Evolutionary conservation across 2,888 invertebrate genomes (phyloP).

Genomic region (Coleophora flavipennella): DNA sequence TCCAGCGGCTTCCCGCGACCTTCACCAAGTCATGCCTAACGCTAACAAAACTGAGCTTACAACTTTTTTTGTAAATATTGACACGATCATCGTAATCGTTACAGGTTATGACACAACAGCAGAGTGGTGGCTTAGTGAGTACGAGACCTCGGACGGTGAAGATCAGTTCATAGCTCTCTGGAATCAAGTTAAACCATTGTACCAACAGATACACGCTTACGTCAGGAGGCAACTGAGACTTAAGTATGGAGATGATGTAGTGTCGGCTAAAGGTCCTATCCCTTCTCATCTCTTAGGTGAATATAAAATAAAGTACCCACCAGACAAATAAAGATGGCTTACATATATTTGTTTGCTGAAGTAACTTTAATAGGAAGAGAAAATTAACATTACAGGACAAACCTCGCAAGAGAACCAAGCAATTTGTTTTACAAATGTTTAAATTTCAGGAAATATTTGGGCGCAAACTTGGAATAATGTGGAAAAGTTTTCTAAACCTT

Average conservation of each 20-base stretch:
- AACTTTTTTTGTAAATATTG: no score
- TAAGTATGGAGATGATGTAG: conserved; percentile 78
- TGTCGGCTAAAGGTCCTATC: conserved; percentile 78
- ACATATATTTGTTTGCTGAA: no score
- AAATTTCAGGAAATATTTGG: conserved; percentile 83
- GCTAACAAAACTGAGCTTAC: no score
- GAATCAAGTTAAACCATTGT: conserved; percentile 84
- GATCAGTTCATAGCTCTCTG: conserved; percentile 78
- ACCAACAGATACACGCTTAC: conserved; percentile 87
- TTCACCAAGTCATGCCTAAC: no score
- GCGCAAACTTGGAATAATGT: conserved; percentile 82
- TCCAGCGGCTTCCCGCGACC: no score
- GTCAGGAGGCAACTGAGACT: conserved; percentile 78
- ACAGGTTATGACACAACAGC: conserved; percentile 78
- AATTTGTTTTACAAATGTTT: not conserved
- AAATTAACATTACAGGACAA: no score
- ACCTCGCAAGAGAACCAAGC: no score
- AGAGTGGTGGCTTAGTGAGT: conserved; percentile 79
- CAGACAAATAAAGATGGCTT: no score
- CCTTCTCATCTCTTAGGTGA: conserved; percentile 83
- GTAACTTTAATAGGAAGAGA: no score
- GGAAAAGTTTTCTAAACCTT: conserved; percentile 78
- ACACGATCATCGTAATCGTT: conserved; percentile 2
- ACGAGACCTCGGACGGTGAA: conserved; percentile 79
- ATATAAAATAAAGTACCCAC: no score